Percentiles rank a stretch among this genome's conserved stretches.
phyloP scores from a whole-genome alignment of 92 coral and sea anemone species.

The Diadumene lineata region DNA sequence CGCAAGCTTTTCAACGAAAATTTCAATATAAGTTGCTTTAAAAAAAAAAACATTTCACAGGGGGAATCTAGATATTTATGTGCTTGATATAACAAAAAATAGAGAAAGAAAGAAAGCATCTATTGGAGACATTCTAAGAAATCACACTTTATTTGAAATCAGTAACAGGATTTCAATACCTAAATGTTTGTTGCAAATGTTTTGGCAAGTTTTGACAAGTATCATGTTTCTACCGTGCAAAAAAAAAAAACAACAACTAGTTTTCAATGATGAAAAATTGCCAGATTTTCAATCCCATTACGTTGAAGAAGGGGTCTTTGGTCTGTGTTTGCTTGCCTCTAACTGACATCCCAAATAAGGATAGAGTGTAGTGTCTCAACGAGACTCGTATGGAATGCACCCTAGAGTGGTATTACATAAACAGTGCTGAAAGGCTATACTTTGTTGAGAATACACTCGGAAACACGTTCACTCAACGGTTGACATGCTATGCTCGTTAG shows the following conservation, averaged over 20 bases:
- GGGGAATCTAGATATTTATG: too few species aligned
- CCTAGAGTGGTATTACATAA: neutral
- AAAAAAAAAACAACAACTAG: too few species aligned
- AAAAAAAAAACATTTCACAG: neutral
- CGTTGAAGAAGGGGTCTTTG: neutral
- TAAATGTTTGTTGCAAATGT: too few species aligned
- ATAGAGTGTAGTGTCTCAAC: neutral
- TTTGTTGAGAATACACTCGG: constrained; percentile 3
- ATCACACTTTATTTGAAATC: too few species aligned
- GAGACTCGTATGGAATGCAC: constrained; percentile 13
- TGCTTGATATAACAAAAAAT: too few species aligned
- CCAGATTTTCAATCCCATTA: constrained; percentile 11
- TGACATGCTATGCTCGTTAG: neutral
- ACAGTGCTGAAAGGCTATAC: constrained; percentile 19
- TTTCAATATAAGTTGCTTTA: too few species aligned
- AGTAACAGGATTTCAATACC: too few species aligned
- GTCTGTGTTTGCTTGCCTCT: neutral
- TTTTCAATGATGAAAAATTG: constrained; percentile 11
- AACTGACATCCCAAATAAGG: constrained; percentile 13
- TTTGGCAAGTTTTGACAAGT: too few species aligned
- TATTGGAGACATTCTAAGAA: too few species aligned
- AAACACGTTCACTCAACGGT: constrained; percentile 5
- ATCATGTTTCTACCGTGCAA: neutral
- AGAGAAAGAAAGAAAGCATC: too few species aligned
- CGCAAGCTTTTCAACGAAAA: neutral